These are phyloP conservation scores for Eupithecia subfuscata DNA, from an alignment of 2,888 invertebrate species.

Conservation along the genomic window DNA sequence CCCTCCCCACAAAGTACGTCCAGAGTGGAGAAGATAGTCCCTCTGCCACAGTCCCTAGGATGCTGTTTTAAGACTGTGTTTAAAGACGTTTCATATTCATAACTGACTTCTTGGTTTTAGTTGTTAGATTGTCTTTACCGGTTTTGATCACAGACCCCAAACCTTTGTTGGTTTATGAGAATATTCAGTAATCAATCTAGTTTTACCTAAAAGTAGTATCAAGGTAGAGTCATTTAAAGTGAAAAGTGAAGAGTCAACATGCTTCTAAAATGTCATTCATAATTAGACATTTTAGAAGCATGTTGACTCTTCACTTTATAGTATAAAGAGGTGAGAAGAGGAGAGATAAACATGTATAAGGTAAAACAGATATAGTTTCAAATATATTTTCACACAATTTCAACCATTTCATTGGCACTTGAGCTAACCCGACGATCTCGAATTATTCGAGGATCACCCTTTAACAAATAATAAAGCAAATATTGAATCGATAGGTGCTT, in stretches of 20 bases:
- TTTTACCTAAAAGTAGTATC: neutral
- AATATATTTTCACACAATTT: conserved; percentile 5
- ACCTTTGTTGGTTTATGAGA: neutral
- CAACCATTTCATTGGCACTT: conserved; percentile 32
- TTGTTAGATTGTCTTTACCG: neutral
- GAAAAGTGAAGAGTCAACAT: no score
- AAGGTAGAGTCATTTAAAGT: no score
- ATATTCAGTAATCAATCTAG: neutral
- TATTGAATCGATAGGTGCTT: conserved; percentile 28
- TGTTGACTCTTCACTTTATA: neutral
- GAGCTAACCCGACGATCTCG: conserved; percentile 24
- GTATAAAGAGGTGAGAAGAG: no score
- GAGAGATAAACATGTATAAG: neutral
- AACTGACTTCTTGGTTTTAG: neutral
- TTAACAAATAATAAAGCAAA: no score
- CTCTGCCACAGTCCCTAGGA: no score
- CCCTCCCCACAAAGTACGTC: no score
- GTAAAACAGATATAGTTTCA: neutral
- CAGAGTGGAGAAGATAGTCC: no score
- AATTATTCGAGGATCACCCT: conserved; percentile 27
- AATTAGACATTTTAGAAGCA: neutral
- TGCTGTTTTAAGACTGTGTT: no score
- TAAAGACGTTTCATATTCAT: conserved; percentile 1
- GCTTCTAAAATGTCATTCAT: no score
- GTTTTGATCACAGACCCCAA: neutral